These are phyloP conservation scores for Hippolais icterina DNA, from an alignment of 2,113 vertebrate species.

Conservation along the genomic window DNA sequence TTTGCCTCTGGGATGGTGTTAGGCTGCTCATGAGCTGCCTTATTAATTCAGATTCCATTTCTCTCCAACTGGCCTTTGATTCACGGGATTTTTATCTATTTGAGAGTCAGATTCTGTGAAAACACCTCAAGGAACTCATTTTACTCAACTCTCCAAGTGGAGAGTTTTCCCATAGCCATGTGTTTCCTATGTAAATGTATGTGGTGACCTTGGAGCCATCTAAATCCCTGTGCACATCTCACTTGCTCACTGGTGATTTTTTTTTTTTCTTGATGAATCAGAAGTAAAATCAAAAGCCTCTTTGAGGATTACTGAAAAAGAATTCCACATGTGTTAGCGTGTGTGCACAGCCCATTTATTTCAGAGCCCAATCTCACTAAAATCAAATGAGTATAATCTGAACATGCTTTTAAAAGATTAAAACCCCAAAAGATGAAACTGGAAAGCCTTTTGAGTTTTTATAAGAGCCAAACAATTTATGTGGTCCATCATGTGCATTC, in stretches of 20 bases:
- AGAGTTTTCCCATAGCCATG: slow-evolving; percentile 66
- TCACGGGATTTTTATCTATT: slow-evolving; percentile 23
- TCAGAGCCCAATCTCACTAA: slow-evolving; percentile 66
- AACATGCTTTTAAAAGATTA: slow-evolving; percentile 86
- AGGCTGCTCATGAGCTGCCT: not conserved
- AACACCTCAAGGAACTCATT: slow-evolving; percentile 56
- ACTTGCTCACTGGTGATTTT: slow-evolving; percentile 61
- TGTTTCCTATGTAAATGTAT: slow-evolving; percentile 77
- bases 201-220: slow-evolving; percentile 74
- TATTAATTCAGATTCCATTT: not conserved
- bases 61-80: slow-evolving; percentile 18
- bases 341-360: slow-evolving; percentile 71
- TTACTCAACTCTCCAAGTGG: slow-evolving; percentile 27
- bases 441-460: slow-evolving; percentile 76
- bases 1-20: not conserved
- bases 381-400: slow-evolving; percentile 76
- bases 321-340: slow-evolving; percentile 83
- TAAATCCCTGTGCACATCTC: slow-evolving; percentile 77
- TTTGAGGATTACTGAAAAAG: slow-evolving; percentile 84
- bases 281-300: slow-evolving; percentile 79
- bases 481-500: slow-evolving; percentile 57
- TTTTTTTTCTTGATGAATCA: slow-evolving; percentile 66
- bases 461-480: slow-evolving; percentile 72
- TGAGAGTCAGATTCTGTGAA: slow-evolving; percentile 18
- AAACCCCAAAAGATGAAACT: slow-evolving; percentile 73